These are phyloP conservation scores for Apogon hyalosoma DNA, from an alignment of 2,797 vertebrate species.

Conservation along the genomic window DNA sequence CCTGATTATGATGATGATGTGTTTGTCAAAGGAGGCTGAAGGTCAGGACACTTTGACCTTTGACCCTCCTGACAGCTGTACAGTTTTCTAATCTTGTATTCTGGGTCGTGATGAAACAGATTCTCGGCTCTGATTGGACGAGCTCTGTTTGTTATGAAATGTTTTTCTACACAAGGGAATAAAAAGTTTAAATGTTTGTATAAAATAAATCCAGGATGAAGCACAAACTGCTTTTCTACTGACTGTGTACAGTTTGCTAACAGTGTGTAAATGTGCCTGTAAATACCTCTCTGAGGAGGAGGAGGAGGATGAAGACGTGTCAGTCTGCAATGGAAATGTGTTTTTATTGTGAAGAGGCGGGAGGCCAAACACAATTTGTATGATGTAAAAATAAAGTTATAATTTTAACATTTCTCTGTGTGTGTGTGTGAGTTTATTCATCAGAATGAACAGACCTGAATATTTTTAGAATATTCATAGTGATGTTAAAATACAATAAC, in stretches of 20 bases:
- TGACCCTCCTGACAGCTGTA: constrained; percentile 58
- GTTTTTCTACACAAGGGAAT: constrained; percentile 68
- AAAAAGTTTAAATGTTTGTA: constrained; percentile 61
- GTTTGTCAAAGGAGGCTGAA: constrained; percentile 11
- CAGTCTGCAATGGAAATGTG: constrained; percentile 64
- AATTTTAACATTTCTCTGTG: constrained; percentile 79
- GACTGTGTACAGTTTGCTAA: constrained; percentile 84
- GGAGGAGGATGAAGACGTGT: constrained; percentile 29
- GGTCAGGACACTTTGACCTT: constrained; percentile 27
- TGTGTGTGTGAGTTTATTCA: neutral
- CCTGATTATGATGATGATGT: neutral
- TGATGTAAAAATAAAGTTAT: constrained; percentile 84
- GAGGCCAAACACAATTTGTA: constrained; percentile 79
- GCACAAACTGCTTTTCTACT: constrained; percentile 66
- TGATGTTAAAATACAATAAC: too few species aligned
- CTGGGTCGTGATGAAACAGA: constrained; percentile 35
- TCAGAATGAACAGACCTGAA: neutral
- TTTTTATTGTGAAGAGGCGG: constrained; percentile 74
- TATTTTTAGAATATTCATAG: too few species aligned
- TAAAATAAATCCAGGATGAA: constrained; percentile 55
- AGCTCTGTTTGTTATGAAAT: constrained; percentile 58
- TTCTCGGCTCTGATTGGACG: constrained; percentile 58
- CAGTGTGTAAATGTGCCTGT: constrained; percentile 84
- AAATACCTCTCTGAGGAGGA: constrained; percentile 74
- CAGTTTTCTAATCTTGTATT: constrained; percentile 64